Evolutionary conservation across 1,140 invertebrate genomes (phyloP), one percentile per base, ranked within the genome.

Genomic region (Zaprionus ghesquierei): DNA sequence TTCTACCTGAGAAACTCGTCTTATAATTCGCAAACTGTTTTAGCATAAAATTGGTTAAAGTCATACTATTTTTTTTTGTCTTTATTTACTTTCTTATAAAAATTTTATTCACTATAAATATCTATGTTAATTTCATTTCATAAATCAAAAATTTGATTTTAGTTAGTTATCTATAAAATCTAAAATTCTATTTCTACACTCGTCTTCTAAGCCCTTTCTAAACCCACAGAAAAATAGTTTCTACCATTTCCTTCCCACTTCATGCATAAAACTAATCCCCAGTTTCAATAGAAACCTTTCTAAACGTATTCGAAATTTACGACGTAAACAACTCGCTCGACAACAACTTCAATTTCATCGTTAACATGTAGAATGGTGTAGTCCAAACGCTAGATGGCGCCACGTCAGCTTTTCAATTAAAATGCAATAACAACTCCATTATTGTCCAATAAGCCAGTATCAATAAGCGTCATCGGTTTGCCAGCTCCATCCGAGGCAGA

Each of bases 341-440:
- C 15, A 38, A 4, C 6, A 8, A 56, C 12, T 13, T n/a, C n/a
- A n/a, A n/a, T n/a, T 20, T 46, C 29, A 29, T 29, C 31, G 22
- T 9, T 22, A 18, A 18, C 56, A 33, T 71, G 70, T 38, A 27
- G 69, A 20, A 29, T 27, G 62, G 70, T 72, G 79, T 75, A 51
- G n/a, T 10, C 9, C 20, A 12, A 46, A 61, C 51, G 56, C 55
- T 41, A 61, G 35, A 68, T 73, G 73, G 81, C 77, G 81, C 81
- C 77, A 62, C 54, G 38, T 20, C 58, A 70, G 60, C 53, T 41
- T 70, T 87, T 89, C 81, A 90, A 90, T 90, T 90, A 90, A 90
- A 79, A 79, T 68, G 63, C 86, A 90, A 86, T 90, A 90, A 90
- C 86, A 90, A 82, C 86, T 90, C 86, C 79, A 90, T 90, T 90